Base-by-base conservation (phyloP, 2,113 vertebrate species). In the Campylomormyrus numenius region DNA sequence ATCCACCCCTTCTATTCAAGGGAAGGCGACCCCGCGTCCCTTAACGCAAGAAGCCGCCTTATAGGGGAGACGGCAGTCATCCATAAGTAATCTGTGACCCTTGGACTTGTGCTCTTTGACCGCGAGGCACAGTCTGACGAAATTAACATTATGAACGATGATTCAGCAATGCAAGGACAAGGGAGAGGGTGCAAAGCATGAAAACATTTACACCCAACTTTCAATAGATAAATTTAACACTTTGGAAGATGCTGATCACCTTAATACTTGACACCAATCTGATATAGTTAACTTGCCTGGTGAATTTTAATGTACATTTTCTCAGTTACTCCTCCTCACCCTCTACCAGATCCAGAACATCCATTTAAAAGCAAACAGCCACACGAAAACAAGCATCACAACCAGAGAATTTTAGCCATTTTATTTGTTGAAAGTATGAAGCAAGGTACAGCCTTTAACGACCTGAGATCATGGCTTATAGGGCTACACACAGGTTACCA, bases 401-500 rank as follows among this genome's bases (percentile, higher is more conserved):
- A 13, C 62, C n/a, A 19, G 15, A 39, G 74, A 39, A 5, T 42
- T 77, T 62, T 62, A 88, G 31, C 56, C 56, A 46, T 88, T 88
- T 66, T 46, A 53, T 87, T 31, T 49, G 24, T 87, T 52, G 49
- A 87, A 87, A 87, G 24, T 50, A 53, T 45, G 58, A 45, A 24
- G 35, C 35, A 66, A 66, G 39, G 9, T 46, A 66, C 53, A 88
- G 35, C 53, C 87, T 66, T 15, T 56, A 58, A 45, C 24, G 87
- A 88, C 87, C 87, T 88, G 87, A 66, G 87, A 88, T 42, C 35
- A 17, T 88, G 87, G 53, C 24, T 88, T 66, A 39, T 56, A 87
- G 17, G 74, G 39, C 48, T 39, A 87, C 5, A 35, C 48, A 5
- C 50, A 39, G 50, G 48, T 53, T 87, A 53, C 50, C 31, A 53